These are phyloP conservation scores for Poeciliopsis infans DNA, from an alignment of 2,797 vertebrate genomes.

Conservation along the genomic window DNA sequence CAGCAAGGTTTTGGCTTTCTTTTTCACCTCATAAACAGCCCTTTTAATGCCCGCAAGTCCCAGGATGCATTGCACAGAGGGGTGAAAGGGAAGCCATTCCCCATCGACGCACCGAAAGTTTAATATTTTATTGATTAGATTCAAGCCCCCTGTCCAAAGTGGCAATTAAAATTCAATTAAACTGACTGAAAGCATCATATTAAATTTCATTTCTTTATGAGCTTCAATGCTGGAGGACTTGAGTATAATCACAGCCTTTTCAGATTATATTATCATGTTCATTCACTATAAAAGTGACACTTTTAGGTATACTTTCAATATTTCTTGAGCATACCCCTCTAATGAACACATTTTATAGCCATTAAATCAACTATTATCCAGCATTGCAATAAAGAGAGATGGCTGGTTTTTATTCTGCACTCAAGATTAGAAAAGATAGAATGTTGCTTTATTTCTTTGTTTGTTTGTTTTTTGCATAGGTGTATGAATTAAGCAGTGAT, in stretches of 20 bases:
- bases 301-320: constrained; percentile 99
- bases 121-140: constrained; percentile 99
- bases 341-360: constrained; percentile 99
- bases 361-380: constrained; percentile 99
- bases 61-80: constrained; percentile 66
- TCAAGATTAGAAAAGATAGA: constrained; percentile 87
- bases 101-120: constrained; percentile 92
- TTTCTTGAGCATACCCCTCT: constrained; percentile 98
- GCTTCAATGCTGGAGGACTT: constrained; percentile 99
- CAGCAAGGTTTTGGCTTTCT: constrained; percentile 75
- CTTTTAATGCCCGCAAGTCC: constrained; percentile 70
- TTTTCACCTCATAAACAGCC: constrained; percentile 84
- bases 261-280: constrained; percentile 99
- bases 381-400: constrained; percentile 95
- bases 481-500: constrained; percentile 45
- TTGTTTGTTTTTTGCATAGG: constrained; percentile 39
- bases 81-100: constrained; percentile 81
- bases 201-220: constrained; percentile 99
- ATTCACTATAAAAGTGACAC: constrained; percentile 99
- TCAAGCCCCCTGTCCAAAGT: constrained; percentile 99
- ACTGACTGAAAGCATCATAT: constrained; percentile 99
- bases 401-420: constrained; percentile 89
- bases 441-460: background rate
- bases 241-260: constrained; percentile 99
- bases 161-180: constrained; percentile 99